Conservation (phyloP, 1,140 invertebrate species). For the Zaprionus taronus region DNA sequence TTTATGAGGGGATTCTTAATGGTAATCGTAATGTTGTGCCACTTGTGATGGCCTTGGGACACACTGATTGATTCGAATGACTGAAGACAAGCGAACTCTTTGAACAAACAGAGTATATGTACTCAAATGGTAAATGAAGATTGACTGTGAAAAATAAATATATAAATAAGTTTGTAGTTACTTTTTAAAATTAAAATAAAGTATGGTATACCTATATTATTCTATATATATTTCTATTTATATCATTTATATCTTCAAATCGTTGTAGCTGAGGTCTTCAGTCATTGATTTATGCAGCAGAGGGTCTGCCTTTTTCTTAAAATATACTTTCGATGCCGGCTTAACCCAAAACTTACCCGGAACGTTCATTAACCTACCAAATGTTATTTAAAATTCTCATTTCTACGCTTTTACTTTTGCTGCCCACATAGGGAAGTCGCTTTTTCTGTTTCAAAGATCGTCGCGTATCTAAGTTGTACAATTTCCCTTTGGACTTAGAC, state of each 20-base stretch:
- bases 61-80: slow-evolving; percentile 17
- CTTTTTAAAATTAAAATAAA: no score
- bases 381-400: slow-evolving; percentile 33
- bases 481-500: slow-evolving; percentile 39
- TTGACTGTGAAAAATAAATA: not conserved
- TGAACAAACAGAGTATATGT: not conserved
- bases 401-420: slow-evolving; percentile 49
- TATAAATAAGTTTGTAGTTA: not conserved
- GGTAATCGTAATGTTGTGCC: slow-evolving; percentile 47
- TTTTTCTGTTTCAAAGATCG: not conserved
- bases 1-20: slow-evolving; percentile 59
- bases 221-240: not conserved
- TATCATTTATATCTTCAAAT: no score
- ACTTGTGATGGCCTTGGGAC: slow-evolving; percentile 30
- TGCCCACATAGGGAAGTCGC: slow-evolving; percentile 13
- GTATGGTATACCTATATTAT: no score
- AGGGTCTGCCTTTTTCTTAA: not conserved
- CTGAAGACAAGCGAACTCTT: slow-evolving; percentile 17
- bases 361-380: slow-evolving; percentile 27
- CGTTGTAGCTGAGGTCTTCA: no score
- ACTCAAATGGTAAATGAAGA: not conserved
- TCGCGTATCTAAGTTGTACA: slow-evolving; percentile 24
- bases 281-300: not conserved
- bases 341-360: slow-evolving; percentile 18
- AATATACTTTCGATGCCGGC: slow-evolving; percentile 14